Conservation (phyloP, 2,797 vertebrate genomes). For the Cossypha niveicapilla region DNA sequence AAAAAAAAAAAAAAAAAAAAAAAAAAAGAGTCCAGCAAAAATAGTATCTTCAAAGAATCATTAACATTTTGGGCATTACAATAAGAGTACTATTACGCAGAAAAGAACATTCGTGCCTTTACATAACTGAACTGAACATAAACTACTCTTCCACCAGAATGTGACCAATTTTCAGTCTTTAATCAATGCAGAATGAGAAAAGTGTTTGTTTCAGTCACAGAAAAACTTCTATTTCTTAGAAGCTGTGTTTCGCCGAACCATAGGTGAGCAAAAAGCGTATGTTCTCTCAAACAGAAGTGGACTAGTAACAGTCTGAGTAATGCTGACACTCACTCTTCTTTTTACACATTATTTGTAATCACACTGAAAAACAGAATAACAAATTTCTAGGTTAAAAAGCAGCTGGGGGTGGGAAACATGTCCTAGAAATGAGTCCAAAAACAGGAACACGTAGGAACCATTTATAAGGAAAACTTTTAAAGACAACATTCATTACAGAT, state of each 20-base stretch:
- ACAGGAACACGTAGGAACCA: neutral
- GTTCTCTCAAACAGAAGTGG: neutral
- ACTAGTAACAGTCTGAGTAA: neutral
- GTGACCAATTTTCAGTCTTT: neutral
- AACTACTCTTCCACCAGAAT: neutral
- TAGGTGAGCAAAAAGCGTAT: neutral
- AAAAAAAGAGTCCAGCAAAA: neutral
- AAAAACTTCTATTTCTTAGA: neutral
- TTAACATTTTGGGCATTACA: neutral
- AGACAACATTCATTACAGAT: neutral
- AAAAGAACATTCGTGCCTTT: neutral
- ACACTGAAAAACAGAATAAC: neutral
- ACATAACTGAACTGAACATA: neutral
- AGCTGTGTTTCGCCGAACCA: neutral
- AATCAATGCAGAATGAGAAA: neutral
- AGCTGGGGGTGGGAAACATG: rapidly evolving
- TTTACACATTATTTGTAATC: neutral
- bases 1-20: neutral
- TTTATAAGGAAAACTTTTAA: neutral
- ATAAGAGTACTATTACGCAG: neutral
- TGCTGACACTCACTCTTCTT: neutral
- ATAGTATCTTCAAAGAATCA: neutral
- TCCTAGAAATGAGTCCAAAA: neutral
- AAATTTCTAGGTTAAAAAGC: neutral
- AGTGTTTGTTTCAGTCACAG: neutral